Base-by-base conservation (phyloP, 2,888 invertebrate genomes). In the Metalampra italica region DNA sequence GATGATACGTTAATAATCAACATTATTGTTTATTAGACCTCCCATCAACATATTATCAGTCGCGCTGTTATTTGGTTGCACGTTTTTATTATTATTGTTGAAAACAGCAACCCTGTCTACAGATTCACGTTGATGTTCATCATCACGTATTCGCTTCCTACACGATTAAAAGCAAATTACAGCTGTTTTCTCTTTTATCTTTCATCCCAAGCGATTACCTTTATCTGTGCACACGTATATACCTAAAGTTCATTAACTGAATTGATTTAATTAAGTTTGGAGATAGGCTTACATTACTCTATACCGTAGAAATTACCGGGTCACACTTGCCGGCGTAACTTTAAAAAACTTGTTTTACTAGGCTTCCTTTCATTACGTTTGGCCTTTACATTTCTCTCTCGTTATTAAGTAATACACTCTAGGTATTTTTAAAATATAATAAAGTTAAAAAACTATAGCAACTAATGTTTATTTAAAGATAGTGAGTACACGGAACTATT, bases 401-500 rank as follows among this genome's bases (percentile, higher is more conserved):
- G 2, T 22, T 22, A 22, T 5, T 3, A 3, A 22, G 2, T 22
- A 3, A 3, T 5, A 22, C 22, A 22, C 22, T 3, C 5, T 22
- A 22, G 22, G 2, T 22, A 22, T 22, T 3, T 22, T 2, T 22
- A 22, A 22, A 22, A 22, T 5, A 22, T 53, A 51, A 42, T 48
- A 51, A 42, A 59, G 51, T 36, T n/a, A 7, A n/a, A 36, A 36
- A 36, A n/a, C 15, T 39, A 14, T 4, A 14, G 14, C 39, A 5
- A n/a, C 3, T 11, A 11, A 39, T 68, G 66, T 76, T 81, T 75
- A 68, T 70, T 66, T 79, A 75, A 77, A 72, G 70, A 75, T 73
- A 77, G 75, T 75, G 78, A 81, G 79, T 81, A 83, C 77, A 73
- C 71, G 80, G 76, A 86, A 82, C 82, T 83, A 84, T 81, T 78